Evolutionary conservation across 1,140 invertebrate genomes (phyloP).

Genomic region (Polypedilum pembai): DNA sequence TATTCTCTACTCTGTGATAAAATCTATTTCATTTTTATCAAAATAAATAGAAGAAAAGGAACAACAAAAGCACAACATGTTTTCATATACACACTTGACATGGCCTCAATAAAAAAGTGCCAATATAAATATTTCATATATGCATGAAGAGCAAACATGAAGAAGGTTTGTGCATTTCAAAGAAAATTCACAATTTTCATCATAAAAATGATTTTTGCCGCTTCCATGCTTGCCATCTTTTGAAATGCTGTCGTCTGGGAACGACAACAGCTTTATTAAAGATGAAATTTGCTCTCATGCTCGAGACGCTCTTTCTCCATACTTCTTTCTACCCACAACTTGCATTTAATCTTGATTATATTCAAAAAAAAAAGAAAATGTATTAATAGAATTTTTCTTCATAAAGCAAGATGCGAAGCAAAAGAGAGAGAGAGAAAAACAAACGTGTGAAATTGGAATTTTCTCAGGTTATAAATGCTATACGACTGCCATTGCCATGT

Average conservation of each 20-base stretch:
- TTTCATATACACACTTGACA: not conserved
- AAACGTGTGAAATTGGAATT: no score
- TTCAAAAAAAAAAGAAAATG: not conserved
- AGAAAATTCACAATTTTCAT: constrained; percentile 4
- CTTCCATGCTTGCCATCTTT: not conserved
- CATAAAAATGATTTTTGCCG: not conserved
- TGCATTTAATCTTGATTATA: constrained; percentile 26
- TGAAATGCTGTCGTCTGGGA: not conserved
- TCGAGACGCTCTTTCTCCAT: not conserved
- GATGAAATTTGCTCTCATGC: not conserved
- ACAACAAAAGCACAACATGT: not conserved
- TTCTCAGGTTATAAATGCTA: no score
- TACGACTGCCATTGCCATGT: no score
- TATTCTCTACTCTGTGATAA: no score
- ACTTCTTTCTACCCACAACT: not conserved
- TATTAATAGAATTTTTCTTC: constrained; percentile 22
- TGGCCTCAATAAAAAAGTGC: not conserved
- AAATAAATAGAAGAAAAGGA: not conserved
- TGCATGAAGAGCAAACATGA: not conserved
- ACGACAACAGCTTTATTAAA: constrained; percentile 18
- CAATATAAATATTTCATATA: not conserved
- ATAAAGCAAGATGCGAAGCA: not conserved
- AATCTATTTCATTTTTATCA: no score
- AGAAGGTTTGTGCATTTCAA: not conserved
- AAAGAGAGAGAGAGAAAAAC: no score